A percentile compares a stretch with the other conserved stretches of the same genome.
Conservation (phyloP, 2,888 invertebrate genomes). For the Synanthedon myopaeformis region DNA sequence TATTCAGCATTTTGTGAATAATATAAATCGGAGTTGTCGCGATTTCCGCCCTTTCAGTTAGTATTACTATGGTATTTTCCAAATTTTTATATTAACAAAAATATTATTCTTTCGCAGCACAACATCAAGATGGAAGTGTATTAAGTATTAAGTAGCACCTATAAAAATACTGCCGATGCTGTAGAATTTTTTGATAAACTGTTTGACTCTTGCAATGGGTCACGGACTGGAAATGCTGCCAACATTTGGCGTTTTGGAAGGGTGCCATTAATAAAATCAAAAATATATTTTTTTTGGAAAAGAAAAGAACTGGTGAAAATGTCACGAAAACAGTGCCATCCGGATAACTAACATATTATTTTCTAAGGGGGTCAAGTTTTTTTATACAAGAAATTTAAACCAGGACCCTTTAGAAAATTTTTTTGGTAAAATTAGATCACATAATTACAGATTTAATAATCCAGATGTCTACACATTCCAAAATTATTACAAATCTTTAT, state of each 20-base stretch:
- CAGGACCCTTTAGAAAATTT: conserved; percentile 5
- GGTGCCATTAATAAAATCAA: neutral
- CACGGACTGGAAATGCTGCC: neutral
- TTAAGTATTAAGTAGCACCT: neutral
- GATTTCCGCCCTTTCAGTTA: too few species aligned
- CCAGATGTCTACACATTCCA: conserved; percentile 2
- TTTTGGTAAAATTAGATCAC: conserved; percentile 4
- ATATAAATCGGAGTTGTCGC: too few species aligned
- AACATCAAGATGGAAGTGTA: neutral
- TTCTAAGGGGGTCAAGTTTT: conserved; percentile 1
- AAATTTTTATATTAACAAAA: too few species aligned
- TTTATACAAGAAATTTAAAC: conserved; percentile 4
- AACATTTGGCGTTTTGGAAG: neutral
- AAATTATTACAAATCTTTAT: conserved; percentile 2
- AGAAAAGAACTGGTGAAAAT: neutral
- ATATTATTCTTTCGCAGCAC: neutral
- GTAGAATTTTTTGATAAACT: conserved; percentile 3
- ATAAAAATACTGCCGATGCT: neutral
- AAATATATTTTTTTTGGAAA: neutral
- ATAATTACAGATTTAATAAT: conserved; percentile 2
- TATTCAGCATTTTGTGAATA: too few species aligned
- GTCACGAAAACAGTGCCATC: neutral
- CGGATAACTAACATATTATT: neutral
- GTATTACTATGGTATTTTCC: too few species aligned
- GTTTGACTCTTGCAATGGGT: conserved; percentile 3